These are phyloP conservation scores for Sander lucioperca DNA, from an alignment of 2,113 vertebrate genomes.

Conservation along the genomic window DNA sequence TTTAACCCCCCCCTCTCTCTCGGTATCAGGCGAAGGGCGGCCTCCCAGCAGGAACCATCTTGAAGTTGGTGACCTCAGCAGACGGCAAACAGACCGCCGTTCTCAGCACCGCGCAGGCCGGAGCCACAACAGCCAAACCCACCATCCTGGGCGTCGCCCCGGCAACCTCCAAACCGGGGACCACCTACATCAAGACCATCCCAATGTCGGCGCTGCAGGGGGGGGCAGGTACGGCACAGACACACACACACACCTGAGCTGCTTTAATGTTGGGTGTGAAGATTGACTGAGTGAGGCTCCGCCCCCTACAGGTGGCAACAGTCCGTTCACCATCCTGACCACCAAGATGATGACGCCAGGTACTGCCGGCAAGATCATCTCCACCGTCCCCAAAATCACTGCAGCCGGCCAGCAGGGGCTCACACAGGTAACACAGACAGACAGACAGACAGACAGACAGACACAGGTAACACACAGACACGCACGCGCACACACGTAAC, in stretches of 20 bases:
- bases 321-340: slow-evolving; percentile 89
- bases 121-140: slow-evolving; percentile 53
- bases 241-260: not conserved
- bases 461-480: too few relatives aligned
- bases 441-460: too few relatives aligned
- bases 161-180: slow-evolving; percentile 84
- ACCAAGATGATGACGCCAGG: slow-evolving; percentile 89
- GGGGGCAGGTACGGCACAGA: slow-evolving; percentile 79
- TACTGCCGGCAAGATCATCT: slow-evolving; percentile 88
- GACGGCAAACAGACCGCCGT: slow-evolving; percentile 91
- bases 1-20: not conserved
- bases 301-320: slow-evolving; percentile 73
- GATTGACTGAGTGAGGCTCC: slow-evolving; percentile 25
- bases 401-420: slow-evolving; percentile 84
- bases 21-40: slow-evolving; percentile 84
- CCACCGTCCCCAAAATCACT: slow-evolving; percentile 87
- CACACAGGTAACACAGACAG: slow-evolving; percentile 79
- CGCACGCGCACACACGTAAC: too few relatives aligned
- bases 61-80: slow-evolving; percentile 90
- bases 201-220: slow-evolving; percentile 90
- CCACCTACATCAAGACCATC: slow-evolving; percentile 92
- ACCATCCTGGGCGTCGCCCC: slow-evolving; percentile 79
- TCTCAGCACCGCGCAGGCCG: slow-evolving; percentile 87
- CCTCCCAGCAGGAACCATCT: slow-evolving; percentile 89
- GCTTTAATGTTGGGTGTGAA: not conserved